Percentiles rank a stretch among this genome's conserved stretches.
phyloP scores from a whole-genome alignment of 2,113 vertebrate species.

The Petroica traversi region DNA sequence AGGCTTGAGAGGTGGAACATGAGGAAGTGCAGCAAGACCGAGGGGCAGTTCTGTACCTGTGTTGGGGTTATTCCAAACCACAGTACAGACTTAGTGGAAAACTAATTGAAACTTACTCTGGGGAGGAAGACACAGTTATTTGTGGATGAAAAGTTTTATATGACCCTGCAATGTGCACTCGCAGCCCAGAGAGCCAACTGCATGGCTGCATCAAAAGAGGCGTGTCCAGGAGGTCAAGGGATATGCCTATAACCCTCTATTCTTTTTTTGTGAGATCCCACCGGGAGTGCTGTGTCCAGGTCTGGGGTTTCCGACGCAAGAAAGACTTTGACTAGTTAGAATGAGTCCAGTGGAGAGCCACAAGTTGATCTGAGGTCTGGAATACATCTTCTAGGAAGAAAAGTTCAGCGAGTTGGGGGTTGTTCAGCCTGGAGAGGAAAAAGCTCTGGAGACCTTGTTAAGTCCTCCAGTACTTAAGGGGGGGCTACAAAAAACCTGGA shows the following conservation, averaged over 20 bases:
- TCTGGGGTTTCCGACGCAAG: neutral
- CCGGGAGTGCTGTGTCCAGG: rapidly evolving
- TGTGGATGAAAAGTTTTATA: neutral
- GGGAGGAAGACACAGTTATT: neutral
- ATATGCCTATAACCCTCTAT: neutral
- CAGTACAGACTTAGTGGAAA: neutral
- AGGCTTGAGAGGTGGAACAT: neutral
- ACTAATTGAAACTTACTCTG: rapidly evolving
- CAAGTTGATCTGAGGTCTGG: neutral
- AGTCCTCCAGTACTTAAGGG: neutral
- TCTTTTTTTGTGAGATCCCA: neutral
- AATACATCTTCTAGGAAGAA: neutral
- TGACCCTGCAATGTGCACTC: neutral
- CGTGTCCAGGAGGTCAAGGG: neutral
- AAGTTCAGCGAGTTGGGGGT: neutral
- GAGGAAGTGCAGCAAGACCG: neutral
- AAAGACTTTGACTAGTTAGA: neutral
- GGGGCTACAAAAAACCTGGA: neutral
- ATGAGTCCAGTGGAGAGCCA: neutral
- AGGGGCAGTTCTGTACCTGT: neutral
- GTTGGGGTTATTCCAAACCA: neutral
- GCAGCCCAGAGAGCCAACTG: rapidly evolving
- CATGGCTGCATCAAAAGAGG: neutral
- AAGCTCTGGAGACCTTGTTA: neutral
- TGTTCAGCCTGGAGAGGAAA: neutral